Conservation (phyloP, 2,113 vertebrate genomes). For the Lepisosteus oculatus region DNA sequence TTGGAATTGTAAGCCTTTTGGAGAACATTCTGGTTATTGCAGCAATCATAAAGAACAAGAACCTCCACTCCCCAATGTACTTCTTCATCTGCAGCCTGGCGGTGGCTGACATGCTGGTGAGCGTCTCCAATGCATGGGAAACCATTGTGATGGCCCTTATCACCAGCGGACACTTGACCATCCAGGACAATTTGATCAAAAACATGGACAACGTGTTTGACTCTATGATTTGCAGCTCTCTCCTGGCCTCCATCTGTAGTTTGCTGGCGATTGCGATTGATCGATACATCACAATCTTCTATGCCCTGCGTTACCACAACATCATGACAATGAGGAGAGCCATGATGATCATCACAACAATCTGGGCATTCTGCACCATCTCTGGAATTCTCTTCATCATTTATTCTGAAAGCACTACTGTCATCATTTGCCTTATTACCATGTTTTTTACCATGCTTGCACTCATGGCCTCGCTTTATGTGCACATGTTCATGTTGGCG, state of each 20-base stretch:
- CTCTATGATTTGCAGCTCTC: constrained; percentile 91
- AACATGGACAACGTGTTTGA: constrained; percentile 92
- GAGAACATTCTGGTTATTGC: constrained; percentile 88
- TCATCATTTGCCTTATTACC: constrained; percentile 87
- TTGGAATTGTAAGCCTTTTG: constrained; percentile 85
- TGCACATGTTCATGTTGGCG: constrained; percentile 94
- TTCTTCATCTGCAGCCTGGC: constrained; percentile 95
- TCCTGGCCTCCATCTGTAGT: constrained; percentile 92
- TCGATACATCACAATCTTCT: constrained; percentile 95
- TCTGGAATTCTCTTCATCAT: constrained; percentile 87
- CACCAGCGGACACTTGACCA: constrained; percentile 67
- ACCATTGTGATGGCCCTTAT: constrained; percentile 87
- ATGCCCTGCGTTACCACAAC: constrained; percentile 89
- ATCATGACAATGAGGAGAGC: constrained; percentile 83
- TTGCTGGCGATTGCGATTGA: constrained; percentile 89
- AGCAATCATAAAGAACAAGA: constrained; percentile 89
- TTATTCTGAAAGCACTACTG: constrained; percentile 85
- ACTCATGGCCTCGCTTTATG: constrained; percentile 91
- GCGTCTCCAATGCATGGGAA: constrained; percentile 88
- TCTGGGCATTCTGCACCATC: constrained; percentile 80
- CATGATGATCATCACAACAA: constrained; percentile 71
- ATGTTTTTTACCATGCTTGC: constrained; percentile 94
- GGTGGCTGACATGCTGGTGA: constrained; percentile 91
- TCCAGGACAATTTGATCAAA: constrained; percentile 70
- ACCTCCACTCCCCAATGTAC: constrained; percentile 94